Base-by-base conservation (phyloP, 2,797 vertebrate species). In the Hoplostethus atlanticus region DNA sequence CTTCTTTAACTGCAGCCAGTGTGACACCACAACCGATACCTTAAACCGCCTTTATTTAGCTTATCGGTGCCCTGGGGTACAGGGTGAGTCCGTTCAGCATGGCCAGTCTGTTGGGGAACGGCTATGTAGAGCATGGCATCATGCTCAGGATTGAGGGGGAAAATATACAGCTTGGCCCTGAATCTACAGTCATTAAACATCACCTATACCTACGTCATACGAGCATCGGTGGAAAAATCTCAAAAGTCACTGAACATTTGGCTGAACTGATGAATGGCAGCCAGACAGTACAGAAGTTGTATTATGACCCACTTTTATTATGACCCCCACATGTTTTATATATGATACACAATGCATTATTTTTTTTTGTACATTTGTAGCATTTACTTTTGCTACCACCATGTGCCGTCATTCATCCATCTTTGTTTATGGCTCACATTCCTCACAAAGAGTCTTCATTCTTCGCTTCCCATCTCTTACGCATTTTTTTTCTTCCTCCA, bases 41-140 rank as follows among this genome's bases (percentile, higher is more conserved):
- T 65, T 16, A 60, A 65, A 7, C 2, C 25, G 66, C 48, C 74
- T 75, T 68, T 71, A 63, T 83, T 78, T 80, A 65, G 75, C 64
- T 58, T 34, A 12, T 16, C n/a, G 17, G 48, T 4, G 34, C 65
- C 74, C 56, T 8, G 38, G 68, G 83, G 2, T 48, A 46, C 68
- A 46, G 68, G 61, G 67, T 78, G 85, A 85, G 46, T 84, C 69
- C 65, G 66, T 64, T 62, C 51, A 77, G 28, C 1, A 5, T 48
- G 53, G 57, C 36, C 64, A 17, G 72, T 57, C 53, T 78, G 68
- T 77, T 61, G 65, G 36, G 54, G 42, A 59, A 48, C n/a, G 17
- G 56, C 68, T 85, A 79, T 69, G 72, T 79, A 69, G 73, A 87
- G 76, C 21, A 3, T 11, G 25, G 48, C 65, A 55, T 80, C 68